Base-by-base conservation (phyloP, 1,140 invertebrate genomes). In the Aricia agestis region DNA sequence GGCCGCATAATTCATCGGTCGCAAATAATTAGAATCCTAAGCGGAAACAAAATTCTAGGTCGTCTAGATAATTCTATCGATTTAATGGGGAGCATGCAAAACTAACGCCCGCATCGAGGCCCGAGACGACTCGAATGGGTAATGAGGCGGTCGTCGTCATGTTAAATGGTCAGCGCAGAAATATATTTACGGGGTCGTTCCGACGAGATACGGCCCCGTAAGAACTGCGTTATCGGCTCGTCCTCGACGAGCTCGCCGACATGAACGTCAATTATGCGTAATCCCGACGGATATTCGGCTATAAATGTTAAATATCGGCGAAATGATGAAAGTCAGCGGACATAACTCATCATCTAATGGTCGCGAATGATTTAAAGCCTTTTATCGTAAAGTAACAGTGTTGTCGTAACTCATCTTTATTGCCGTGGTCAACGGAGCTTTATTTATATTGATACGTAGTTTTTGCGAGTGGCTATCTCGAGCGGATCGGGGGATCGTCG, bases 261-360 rank as follows among this genome's bases (percentile, higher is more conserved):
- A 86, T 87, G 87, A 85, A 84, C 81, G 77, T 83, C 79, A 80
- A 87, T 82, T 83, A 85, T 76, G 76, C 76, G 81, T 83, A 85
- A 85, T 84, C 85, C 78, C 74, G 76, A 82, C 76, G 82, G 79
- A 90, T 89, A 87, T 85, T 83, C 82, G 85, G 81, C 84, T 83
- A 90, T 89, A 90, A 88, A 84, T 83, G 83, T 88, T 86, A 88
- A 88, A 88, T 87, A 89, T 86, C 73, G 81, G 69, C 79, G 71
- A 80, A 83, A 85, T 91, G 85, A 86, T 83, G 86, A 87, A 84
- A 87, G 81, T 86, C 81, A 85, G 79, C 82, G 81, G 84, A 72
- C 81, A 87, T 91, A 91, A 89, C 85, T 91, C 88, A 87, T 91
- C 86, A 88, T 88, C 87, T 89, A 91, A 89, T 89, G 87, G 87